Evolutionary conservation across 2,797 vertebrate genomes (phyloP), one percentile per base, ranked within the genome.

Genomic region (Semotilus atromaculatus): DNA sequence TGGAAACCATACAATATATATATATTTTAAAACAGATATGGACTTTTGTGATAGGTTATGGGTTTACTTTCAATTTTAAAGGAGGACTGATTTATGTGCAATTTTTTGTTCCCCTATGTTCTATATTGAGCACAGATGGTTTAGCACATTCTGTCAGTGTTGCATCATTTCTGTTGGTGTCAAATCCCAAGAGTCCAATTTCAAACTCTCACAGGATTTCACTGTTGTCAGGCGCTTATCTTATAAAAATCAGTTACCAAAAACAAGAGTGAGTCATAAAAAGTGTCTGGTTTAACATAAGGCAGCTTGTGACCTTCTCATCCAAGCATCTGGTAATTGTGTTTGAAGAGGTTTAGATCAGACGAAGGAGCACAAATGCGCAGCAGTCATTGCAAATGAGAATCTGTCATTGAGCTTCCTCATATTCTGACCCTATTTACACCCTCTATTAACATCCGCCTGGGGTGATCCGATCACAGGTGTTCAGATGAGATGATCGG

Each of bases 231-330:
- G 40, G 55, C 10, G 55, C 53, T 79, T 80, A 64, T 64, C 40
- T 48, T 73, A 51, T 73, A 64, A 80, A 85, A 85, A 72, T 64
- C 66, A 64, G 55, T 80, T 79, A 73, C 67, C 16, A 14, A 64
- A 84, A 85, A 73, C 76, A 73, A 71, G 76, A 72, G 31, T 79
- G 75, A 79, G 68, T 79, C 75, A 78, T 72, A 62, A 72, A 72
- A 79, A 51, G 23, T 72, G 75, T 85, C 76, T 85, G 53, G 55
- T 80, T 85, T 80, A 85, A 51, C 83, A 85, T 85, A 73, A 62
- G 67, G 83, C 38, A 72, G 66, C 76, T 72, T 62, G 77, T 64
- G 83, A 68, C 55, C 53, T 64, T 73, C 75, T 80, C 76, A 80
- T 64, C 67, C 66, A 64, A 53, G 75, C 76, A 73, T 80, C 83